Evolutionary conservation across 2,113 vertebrate species (phyloP).

Genomic region (Heterotilapia buettikoferi): DNA sequence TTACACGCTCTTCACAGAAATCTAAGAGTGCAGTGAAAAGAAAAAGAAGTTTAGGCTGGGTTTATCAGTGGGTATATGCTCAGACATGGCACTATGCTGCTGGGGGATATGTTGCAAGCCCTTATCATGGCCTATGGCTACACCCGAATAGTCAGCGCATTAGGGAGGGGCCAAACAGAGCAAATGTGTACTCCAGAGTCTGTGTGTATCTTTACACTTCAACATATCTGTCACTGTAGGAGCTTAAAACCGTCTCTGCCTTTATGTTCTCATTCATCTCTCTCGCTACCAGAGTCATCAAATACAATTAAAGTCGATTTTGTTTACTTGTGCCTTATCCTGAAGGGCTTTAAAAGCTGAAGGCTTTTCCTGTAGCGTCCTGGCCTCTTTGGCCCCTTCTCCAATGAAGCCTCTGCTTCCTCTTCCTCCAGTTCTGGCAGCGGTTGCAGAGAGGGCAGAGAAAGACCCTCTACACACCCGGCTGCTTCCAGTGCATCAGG

Average conservation of each 20-base stretch:
- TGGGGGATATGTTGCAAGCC: conserved; percentile 38
- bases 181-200: not conserved
- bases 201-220: not conserved
- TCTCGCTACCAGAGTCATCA: not conserved
- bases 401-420: conserved; percentile 5
- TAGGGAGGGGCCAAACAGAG: not conserved
- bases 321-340: conserved; percentile 77
- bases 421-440: conserved; percentile 60
- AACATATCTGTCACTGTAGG: not conserved
- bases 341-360: conserved; percentile 77
- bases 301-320: not conserved
- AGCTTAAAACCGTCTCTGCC: not conserved
- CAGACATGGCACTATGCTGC: conserved; percentile 28
- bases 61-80: conserved; percentile 54
- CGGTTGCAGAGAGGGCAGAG: conserved; percentile 56
- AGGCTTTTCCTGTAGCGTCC: conserved; percentile 74
- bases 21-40: conserved; percentile 51
- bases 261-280: not conserved
- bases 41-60: not conserved
- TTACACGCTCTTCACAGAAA: conserved; percentile 65
- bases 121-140: conserved; percentile 53
- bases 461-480: conserved; percentile 65
- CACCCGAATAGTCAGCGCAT: not conserved
- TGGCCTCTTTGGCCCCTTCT: conserved; percentile 43
- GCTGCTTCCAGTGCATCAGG: conserved; percentile 66